Percentiles rank a stretch among this genome's conserved stretches.
These are phyloP conservation scores for Plebejus argus DNA, from an alignment of 2,888 invertebrate genomes.

Conservation along the genomic window DNA sequence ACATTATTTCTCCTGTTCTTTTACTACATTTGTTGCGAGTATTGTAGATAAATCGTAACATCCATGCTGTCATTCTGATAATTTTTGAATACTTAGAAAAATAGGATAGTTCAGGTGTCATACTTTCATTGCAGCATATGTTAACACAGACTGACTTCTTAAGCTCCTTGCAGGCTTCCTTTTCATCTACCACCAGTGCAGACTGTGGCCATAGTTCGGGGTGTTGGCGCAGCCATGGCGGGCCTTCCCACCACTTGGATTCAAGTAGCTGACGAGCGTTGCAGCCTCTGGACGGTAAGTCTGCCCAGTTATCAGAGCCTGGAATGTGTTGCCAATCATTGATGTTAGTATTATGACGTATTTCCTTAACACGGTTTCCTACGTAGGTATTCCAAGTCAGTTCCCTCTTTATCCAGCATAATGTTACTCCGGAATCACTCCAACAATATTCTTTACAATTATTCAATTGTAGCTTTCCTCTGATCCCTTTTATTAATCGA, in stretches of 20 bases:
- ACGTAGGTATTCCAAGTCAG: background rate
- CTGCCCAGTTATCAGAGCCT: background rate
- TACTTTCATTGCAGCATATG: background rate
- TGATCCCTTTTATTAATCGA: background rate
- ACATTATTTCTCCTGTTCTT: slow-evolving; percentile 1
- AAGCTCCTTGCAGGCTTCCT: background rate
- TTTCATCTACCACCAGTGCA: background rate
- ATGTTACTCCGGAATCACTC: background rate
- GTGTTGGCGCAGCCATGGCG: background rate
- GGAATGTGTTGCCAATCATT: slow-evolving; percentile 24
- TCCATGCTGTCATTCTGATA: background rate
- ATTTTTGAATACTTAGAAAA: background rate
- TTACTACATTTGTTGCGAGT: background rate
- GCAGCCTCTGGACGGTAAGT: slow-evolving; percentile 6
- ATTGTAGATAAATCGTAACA: background rate
- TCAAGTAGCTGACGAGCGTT: background rate
- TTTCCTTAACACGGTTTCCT: background rate
- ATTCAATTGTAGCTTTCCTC: background rate
- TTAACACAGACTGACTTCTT: background rate
- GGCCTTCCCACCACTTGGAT: background rate
- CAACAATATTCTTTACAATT: background rate
- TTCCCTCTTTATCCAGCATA: background rate
- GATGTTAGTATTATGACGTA: background rate
- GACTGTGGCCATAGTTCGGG: background rate
- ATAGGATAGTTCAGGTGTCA: background rate